Base-by-base conservation (phyloP, 2,888 invertebrate genomes). In the Chymomyza amoena region DNA sequence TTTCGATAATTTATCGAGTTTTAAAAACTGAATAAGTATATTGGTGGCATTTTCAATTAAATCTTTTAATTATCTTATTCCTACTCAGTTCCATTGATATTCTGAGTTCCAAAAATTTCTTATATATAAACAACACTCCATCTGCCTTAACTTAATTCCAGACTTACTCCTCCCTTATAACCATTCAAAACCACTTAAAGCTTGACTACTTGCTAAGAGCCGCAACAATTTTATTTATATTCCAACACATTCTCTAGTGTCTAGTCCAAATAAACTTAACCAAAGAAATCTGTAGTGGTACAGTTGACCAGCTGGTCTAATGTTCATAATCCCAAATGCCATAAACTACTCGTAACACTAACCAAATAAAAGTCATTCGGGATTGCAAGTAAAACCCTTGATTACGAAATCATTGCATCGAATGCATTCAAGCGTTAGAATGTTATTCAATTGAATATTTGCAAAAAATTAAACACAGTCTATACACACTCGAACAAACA, bases 401-500 rank as follows among this genome's bases (percentile, higher is more conserved):
- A 56, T 72, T 64, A 60, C 62, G 28, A 61, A 56, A 51, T 51
- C 65, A 65, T 50, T 67, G 61, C 45, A 45, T 50, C 56, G 32
- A 32, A 62, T 72, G 68, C 88, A 88, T 71, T 81, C 81, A 80
- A 80, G 78, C 85, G 78, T 68, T 69, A 66, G 72, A 68, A 67
- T 79, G 75, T 80, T 79, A 87, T 88, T 88, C 86, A 89, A 88
- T 89, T 86, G 78, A 77, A 77, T 77, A 78, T 81, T 77, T 79
- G 75, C 86, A 65, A 78, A 87, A 61, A 87, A 87, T 78, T 80
- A 82, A 87, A 82, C 85, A 82, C 54, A 61, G 70, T 69, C 59
- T 63, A 62, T 65, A 50, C 61, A 50, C 61, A 61, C 56, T 68
- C 66, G 65, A 51, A 72, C 69, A 79, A 72, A 75, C 77, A 84